Percentiles rank a stretch among this genome's conserved stretches.
Evolutionary conservation across 2,888 invertebrate genomes (phyloP).

Genomic region (Deilephila elpenor): DNA sequence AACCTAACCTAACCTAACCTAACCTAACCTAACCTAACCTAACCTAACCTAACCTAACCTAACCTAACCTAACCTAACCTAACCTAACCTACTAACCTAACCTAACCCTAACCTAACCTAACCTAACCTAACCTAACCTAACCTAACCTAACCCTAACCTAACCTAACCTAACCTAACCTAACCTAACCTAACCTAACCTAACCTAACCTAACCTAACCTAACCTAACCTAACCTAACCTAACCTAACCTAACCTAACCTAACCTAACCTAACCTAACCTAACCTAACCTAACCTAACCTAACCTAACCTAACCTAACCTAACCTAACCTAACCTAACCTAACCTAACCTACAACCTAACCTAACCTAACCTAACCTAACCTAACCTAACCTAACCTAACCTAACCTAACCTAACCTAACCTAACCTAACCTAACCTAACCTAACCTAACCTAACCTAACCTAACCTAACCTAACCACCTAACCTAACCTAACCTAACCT

Average conservation of each 20-base stretch:
- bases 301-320: slow-evolving; percentile 42
- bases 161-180: slow-evolving; percentile 44
- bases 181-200: slow-evolving; percentile 42
- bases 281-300: slow-evolving; percentile 41
- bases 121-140: slow-evolving; percentile 44
- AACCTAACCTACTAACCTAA: slow-evolving; percentile 28
- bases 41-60: slow-evolving; percentile 39
- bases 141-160: slow-evolving; percentile 44
- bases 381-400: slow-evolving; percentile 39
- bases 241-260: slow-evolving; percentile 36
- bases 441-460: slow-evolving; percentile 42
- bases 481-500: slow-evolving; percentile 40
- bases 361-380: slow-evolving; percentile 38
- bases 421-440: slow-evolving; percentile 41
- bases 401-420: slow-evolving; percentile 41
- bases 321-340: slow-evolving; percentile 42
- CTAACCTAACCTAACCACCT: slow-evolving; percentile 41
- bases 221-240: slow-evolving; percentile 30
- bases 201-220: slow-evolving; percentile 19
- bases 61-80: slow-evolving; percentile 36
- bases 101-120: slow-evolving; percentile 39
- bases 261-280: slow-evolving; percentile 40
- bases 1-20: slow-evolving; percentile 35
- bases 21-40: slow-evolving; percentile 40
- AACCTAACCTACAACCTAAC: slow-evolving; percentile 39